Base-by-base conservation (phyloP, 2,888 invertebrate genomes). In the Metopia argyrocephala region DNA sequence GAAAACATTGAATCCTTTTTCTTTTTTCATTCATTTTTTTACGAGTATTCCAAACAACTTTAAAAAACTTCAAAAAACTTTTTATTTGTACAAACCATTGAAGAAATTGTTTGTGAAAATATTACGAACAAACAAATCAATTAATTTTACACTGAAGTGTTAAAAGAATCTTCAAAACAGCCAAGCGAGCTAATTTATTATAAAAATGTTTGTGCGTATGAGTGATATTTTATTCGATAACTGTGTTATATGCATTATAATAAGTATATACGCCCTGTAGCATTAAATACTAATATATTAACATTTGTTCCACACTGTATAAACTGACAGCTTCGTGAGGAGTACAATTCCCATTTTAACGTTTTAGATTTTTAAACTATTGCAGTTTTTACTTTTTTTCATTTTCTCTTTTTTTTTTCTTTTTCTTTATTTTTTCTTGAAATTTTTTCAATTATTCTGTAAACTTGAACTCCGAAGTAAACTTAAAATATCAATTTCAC, bases 401-500 rank as follows among this genome's bases (percentile, higher is more conserved):
- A 3, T 3, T 12, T 12, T 12, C 12, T 76, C 5, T n/a, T 28
- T 48, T 31, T 15, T 15, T 9, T 38, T 38, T 15, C 15, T 23
- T 46, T 46, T 23, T 46, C 23, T 61, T 31, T 28, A 2, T n/a
- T 28, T 56, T 21, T 45, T 68, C 61, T 62, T 62, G 12, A 2
- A 23, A 21, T 12, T 38, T 38, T 75, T 75, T 68, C 61, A 75
- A 75, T 68, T 68, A 61, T 57, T 78, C 65, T 64, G 27, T 71
- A 78, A 78, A 78, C 52, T 78, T 78, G 23, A 59, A 71, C 64
- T 45, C 12, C 57, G 28, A 46, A 78, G 31, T 59, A 76, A 76
- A 76, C 61, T 80, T 50, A 62, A 80, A 76, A 71, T 76, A 76
- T 76, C 75, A 75, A 62, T 71, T 79, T 62, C 66, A 45, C 38